Conservation (phyloP, 2,113 vertebrate species). For the Python bivittatus region DNA sequence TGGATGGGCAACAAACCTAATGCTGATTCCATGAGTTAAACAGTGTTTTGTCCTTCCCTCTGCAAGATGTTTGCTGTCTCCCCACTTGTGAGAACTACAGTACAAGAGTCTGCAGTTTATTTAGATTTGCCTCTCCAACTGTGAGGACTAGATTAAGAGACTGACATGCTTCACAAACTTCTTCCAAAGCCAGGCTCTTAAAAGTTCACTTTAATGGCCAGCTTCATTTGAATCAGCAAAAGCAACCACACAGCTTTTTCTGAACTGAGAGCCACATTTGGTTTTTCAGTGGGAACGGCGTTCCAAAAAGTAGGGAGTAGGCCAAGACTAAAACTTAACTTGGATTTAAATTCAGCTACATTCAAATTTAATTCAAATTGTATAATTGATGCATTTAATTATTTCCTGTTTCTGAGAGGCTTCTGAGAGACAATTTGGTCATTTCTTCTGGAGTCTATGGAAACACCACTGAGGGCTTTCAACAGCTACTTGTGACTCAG, state of each 20-base stretch:
- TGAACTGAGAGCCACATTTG: background rate
- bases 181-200: background rate
- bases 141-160: background rate
- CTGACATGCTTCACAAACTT: background rate
- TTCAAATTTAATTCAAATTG: background rate
- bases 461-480: background rate
- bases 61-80: background rate
- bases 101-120: background rate
- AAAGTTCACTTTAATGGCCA: background rate
- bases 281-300: background rate
- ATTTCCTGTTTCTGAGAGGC: background rate
- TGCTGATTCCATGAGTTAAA: background rate
- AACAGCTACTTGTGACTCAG: background rate
- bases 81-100: too few species aligned
- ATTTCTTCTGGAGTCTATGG: background rate
- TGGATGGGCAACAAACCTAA: too few species aligned
- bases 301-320: background rate
- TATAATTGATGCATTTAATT: background rate
- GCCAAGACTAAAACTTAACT: background rate
- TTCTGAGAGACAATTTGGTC: background rate
- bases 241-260: background rate
- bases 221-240: background rate
- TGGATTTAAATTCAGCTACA: background rate
- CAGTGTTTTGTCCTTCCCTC: background rate
- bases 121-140: background rate